Conservation (phyloP, 2,888 invertebrate species). For the Lithodes maja region DNA sequence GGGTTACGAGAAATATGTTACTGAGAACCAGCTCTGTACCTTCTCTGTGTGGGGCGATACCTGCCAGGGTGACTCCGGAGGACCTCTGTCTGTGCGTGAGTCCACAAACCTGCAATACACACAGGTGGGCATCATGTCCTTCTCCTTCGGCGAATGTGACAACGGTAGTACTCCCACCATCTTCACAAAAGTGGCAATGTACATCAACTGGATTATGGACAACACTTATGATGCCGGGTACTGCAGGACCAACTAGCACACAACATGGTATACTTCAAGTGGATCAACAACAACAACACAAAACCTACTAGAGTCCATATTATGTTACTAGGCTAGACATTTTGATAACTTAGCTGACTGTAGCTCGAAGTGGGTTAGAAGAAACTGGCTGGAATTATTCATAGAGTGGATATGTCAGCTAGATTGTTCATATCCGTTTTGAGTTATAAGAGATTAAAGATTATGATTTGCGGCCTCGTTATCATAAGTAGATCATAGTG, state of each 20-base stretch:
- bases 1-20: neutral
- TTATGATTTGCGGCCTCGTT: no score
- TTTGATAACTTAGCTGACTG: no score
- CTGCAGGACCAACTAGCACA: neutral
- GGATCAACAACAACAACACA: no score
- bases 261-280: no score
- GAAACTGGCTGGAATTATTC: no score
- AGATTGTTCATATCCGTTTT: no score
- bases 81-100: slow-evolving; percentile 28
- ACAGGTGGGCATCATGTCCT: slow-evolving; percentile 17
- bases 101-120: neutral
- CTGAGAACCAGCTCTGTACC: slow-evolving; percentile 80
- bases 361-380: no score
- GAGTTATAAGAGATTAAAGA: no score
- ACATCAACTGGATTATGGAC: neutral
- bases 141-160: neutral
- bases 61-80: slow-evolving; percentile 75
- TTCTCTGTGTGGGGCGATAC: slow-evolving; percentile 86
- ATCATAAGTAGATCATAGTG: no score
- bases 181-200: neutral
- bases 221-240: neutral
- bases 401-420: no score
- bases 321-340: no score
- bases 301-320: no score
- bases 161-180: neutral